Evolutionary conservation across 2,113 vertebrate species (phyloP), one percentile per base, ranked within the genome.

Genomic region (Megaleporinus macrocephalus): DNA sequence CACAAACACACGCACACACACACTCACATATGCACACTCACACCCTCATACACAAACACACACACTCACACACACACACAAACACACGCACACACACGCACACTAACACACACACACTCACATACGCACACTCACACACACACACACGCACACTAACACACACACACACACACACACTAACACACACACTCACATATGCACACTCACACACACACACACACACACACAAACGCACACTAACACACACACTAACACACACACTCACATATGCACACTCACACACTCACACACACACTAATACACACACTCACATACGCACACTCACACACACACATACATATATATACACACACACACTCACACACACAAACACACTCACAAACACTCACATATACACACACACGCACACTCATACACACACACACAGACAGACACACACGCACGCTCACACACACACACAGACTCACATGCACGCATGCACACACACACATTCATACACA

Each of bases 21-120:
- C 63, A 55, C 63, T 78, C 49, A 65, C 18, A 61, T 29, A 36
- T 22, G 71, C 78, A 47, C 63, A 55, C 63, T 78, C 49, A 65
- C 18, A 61, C n/a, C n/a, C n/a, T n/a, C n/a, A n/a, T n/a, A n/a
- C n/a, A n/a, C n/a, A n/a, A n/a, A n/a, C 49, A 36, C 30, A 79
- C 78, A 47, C 63, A 55, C 63, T 78, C 49, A 65, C 18, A 61
- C 49, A 36, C 30, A 79, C 78, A 47, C 63, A 55, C 63, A n/a
- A n/a, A n/a, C n/a, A n/a, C n/a, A n/a, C n/a, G n/a, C n/a, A n/a
- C n/a, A n/a, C n/a, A n/a, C n/a, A n/a, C n/a, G n/a, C n/a, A n/a
- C n/a, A n/a, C n/a, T n/a, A n/a, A n/a, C n/a, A n/a, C 49, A 36
- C 30, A 79, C 78, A 47, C 63, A 55, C 63, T 78, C 49, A 65